Percentiles rank a stretch among this genome's conserved stretches.
Conservation (phyloP, 2,797 vertebrate genomes). For the Novumbra hubbsi region DNA sequence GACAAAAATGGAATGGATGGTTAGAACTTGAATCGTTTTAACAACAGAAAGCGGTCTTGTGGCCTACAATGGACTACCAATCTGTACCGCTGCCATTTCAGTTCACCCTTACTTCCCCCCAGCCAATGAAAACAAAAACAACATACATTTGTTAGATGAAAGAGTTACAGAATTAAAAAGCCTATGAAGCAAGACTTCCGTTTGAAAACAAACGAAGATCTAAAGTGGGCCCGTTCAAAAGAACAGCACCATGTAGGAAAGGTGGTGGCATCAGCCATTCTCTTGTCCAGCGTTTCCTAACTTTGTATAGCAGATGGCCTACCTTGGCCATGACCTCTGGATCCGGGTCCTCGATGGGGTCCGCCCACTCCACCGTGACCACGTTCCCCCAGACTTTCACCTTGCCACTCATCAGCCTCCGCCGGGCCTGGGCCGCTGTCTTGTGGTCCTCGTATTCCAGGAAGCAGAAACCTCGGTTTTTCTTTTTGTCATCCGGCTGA, state of each 20-base stretch:
- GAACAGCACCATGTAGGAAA: not conserved
- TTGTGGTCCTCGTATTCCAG: slow-evolving; percentile 99
- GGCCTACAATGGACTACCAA: too few species aligned
- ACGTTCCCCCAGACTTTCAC: slow-evolving; percentile 97
- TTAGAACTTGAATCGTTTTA: not conserved
- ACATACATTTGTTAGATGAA: not conserved
- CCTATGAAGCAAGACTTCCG: not conserved
- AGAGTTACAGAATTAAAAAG: not conserved
- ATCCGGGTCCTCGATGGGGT: slow-evolving; percentile 97
- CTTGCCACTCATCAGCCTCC: slow-evolving; percentile 96
- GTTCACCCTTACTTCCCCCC: too few species aligned
- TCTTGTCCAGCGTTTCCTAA: not conserved
- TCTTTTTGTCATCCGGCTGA: slow-evolving; percentile 96
- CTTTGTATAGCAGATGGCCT: slow-evolving; percentile 9
- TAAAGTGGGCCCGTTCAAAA: not conserved
- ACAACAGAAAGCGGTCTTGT: not conserved
- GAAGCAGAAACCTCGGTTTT: slow-evolving; percentile 98
- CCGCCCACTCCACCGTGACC: slow-evolving; percentile 98
- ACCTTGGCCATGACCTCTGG: slow-evolving; percentile 99
- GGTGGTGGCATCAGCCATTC: not conserved
- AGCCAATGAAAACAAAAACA: not conserved
- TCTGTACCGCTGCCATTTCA: too few species aligned
- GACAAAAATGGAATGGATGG: not conserved
- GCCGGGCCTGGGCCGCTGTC: slow-evolving; percentile 95
- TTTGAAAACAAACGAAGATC: not conserved